A percentile compares a stretch with the other conserved stretches of the same genome.
Conservation (phyloP, 1,140 invertebrate genomes). For the Eurosta solidaginis region DNA sequence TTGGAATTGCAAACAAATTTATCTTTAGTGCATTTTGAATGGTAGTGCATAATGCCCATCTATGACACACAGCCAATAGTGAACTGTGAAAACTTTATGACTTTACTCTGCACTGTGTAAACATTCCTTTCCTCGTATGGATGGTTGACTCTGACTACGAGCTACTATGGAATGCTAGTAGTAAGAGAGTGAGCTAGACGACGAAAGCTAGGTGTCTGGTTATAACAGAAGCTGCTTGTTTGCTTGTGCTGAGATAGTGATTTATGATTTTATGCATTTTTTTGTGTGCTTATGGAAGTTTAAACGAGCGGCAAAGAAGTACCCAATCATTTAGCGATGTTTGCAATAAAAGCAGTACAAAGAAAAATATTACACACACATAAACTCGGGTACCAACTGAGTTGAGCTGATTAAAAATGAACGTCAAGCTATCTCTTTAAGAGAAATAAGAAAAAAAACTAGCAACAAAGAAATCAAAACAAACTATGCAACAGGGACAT, state of each 20-base stretch:
- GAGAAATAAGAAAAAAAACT: neutral
- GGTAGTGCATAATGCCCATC: too few species aligned
- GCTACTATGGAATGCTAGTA: neutral
- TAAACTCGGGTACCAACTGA: neutral
- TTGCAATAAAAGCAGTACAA: neutral
- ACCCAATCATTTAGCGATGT: neutral
- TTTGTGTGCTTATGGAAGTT: constrained; percentile 18
- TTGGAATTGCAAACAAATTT: too few species aligned
- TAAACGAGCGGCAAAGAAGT: neutral
- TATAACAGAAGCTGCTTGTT: neutral
- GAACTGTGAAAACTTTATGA: neutral
- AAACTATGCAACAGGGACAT: constrained; percentile 5
- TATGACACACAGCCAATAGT: too few species aligned
- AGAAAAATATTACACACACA: neutral
- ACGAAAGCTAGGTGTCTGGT: neutral
- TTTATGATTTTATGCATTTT: constrained; percentile 20
- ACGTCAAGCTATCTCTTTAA: constrained; percentile 6
- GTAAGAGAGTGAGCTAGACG: neutral
- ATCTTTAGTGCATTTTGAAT: too few species aligned
- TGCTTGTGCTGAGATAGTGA: constrained; percentile 23
- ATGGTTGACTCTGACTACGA: neutral
- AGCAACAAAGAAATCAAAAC: constrained; percentile 25
- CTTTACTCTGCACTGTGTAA: constrained; percentile 5
- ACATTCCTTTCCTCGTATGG: neutral
- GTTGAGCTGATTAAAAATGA: constrained; percentile 25